Percentiles rank a stretch among this genome's conserved stretches.
Conservation (phyloP, 2,888 invertebrate genomes). For the Creontiades dilutus region DNA sequence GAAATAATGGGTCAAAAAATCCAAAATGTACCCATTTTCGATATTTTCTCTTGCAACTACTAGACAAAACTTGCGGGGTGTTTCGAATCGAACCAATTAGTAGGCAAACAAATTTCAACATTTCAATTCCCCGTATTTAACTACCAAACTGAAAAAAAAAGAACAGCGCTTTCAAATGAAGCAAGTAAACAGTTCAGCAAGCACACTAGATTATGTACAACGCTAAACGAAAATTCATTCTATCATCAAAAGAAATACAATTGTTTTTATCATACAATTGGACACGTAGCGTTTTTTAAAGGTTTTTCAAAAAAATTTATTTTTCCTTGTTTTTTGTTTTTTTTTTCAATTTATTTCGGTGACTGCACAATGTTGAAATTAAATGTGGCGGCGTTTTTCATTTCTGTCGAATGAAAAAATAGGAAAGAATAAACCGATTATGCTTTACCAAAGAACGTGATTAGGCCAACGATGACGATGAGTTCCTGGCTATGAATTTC, state of each 20-base stretch:
- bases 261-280: neutral
- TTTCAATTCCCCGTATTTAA: slow-evolving; percentile 7
- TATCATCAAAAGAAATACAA: neutral
- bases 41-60: neutral
- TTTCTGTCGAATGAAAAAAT: neutral
- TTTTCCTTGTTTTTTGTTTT: neutral
- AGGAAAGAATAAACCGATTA: slow-evolving; percentile 18
- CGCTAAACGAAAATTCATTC: slow-evolving; percentile 1
- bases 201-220: slow-evolving; percentile 57
- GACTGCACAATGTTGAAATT: neutral
- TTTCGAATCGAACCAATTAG: neutral
- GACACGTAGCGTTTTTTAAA: slow-evolving; percentile 16
- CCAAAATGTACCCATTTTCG: neutral
- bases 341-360: neutral
- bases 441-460: slow-evolving; percentile 28
- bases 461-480: slow-evolving; percentile 61
- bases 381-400: slow-evolving; percentile 9
- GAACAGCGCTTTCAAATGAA: slow-evolving; percentile 35
- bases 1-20: no score
- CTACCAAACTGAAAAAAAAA: neutral
- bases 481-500: slow-evolving; percentile 68
- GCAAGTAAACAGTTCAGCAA: slow-evolving; percentile 51
- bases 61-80: neutral
- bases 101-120: slow-evolving; percentile 36
- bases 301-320: neutral